Conservation (phyloP, 2,113 vertebrate species). For the Salminus brasiliensis region DNA sequence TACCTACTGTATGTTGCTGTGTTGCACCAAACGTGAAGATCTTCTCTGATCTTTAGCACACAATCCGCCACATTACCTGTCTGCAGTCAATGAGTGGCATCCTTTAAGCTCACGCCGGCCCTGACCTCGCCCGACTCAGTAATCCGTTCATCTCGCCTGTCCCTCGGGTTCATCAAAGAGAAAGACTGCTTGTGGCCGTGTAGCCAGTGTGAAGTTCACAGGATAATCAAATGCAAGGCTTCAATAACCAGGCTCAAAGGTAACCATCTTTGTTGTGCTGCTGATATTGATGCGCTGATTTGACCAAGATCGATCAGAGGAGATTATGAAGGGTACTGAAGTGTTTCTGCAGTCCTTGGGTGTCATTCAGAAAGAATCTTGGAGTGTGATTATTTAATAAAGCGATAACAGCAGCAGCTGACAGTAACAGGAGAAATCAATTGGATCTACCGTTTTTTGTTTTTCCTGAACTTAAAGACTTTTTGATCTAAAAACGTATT, state of each 20-base stretch:
- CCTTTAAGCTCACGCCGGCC: not conserved
- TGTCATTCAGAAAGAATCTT: not conserved
- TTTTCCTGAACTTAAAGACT: too few species aligned
- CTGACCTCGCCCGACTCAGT: not conserved
- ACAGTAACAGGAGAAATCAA: not conserved
- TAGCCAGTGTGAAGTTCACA: not conserved
- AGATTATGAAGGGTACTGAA: not conserved
- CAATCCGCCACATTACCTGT: not conserved
- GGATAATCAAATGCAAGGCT: slow-evolving; percentile 1
- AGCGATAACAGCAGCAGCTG: not conserved
- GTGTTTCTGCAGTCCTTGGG: not conserved
- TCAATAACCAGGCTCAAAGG: not conserved
- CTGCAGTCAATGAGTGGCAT: not conserved
- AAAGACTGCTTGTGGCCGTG: not conserved
- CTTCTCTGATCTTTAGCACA: not conserved
- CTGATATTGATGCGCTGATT: slow-evolving; percentile 8
- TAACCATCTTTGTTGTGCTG: not conserved
- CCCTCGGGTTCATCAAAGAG: not conserved
- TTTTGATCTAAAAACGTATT: too few species aligned
- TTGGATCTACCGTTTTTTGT: too few species aligned
- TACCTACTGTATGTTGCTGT: too few species aligned
- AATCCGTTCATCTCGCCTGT: not conserved
- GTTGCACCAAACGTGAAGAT: not conserved
- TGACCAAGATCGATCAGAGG: not conserved
- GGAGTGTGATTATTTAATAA: not conserved